Base-by-base conservation (phyloP, 2,888 invertebrate genomes). In the Machimus rusticus region DNA sequence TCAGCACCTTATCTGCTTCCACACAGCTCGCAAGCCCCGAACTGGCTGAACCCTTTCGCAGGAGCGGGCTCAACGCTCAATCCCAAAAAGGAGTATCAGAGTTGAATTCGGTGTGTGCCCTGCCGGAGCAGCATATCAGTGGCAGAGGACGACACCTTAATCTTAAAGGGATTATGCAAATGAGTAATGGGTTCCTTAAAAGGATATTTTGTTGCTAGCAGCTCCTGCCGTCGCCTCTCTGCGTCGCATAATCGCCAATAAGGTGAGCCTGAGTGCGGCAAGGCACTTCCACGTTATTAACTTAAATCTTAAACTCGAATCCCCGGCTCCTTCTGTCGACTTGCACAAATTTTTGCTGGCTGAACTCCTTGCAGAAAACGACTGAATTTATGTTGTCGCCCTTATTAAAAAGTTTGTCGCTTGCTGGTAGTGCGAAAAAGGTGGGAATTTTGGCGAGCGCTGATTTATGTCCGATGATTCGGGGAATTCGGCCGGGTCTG, bases 111-210 rank as follows among this genome's bases (percentile, higher is more conserved):
- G 74, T 43, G 34, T 66, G 43, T n/a, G 46, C 51, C 31, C 51
- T 82, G 43, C n/a, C n/a, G 31, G 23, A 76, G 66, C 34, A 85
- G 85, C 74, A 74, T 85, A 85, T 74, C 74, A 74, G 74, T 74
- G 39, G 74, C 74, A 85, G 85, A 85, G 85, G 85, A 85, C 74
- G 85, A 85, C 85, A 85, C 85, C 85, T 85, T 85, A 85, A 85
- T 85, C 85, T 85, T 85, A 85, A 85, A 85, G 74, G 85, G 85
- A 85, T 85, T 85, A 85, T 85, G 85, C 74, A 85, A 85, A 85
- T 85, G 85, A 85, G 85, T 85, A 85, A 85, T 85, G 85, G 85
- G 74, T 74, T 85, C 85, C 85, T 85, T 85, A 85, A 85, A 85
- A 74, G 85, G 85, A 85, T 85, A 85, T 85, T 85, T 85, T 74